Percentiles rank a stretch among this genome's conserved stretches.
phyloP scores from a whole-genome alignment of 2,888 invertebrate species.

The Drosophila lutescens region DNA sequence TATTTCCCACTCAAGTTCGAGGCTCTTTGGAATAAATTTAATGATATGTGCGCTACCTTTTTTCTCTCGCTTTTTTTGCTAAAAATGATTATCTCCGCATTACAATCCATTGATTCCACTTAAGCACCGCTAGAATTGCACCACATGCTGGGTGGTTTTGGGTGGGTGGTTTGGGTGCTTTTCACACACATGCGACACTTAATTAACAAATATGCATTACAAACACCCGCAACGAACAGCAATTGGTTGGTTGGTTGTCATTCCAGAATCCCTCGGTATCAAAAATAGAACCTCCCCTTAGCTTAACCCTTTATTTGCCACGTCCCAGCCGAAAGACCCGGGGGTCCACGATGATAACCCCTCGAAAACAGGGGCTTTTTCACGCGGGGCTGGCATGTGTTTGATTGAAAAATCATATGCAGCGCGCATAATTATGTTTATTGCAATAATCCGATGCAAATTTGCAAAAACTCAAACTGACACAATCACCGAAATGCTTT shows the following conservation, averaged over 20 bases:
- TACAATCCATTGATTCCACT: constrained; percentile 81
- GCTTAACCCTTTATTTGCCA: constrained; percentile 42
- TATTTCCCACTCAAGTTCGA: constrained; percentile 21
- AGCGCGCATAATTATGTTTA: constrained; percentile 82
- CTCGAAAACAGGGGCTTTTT: neutral
- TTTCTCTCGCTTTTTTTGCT: constrained; percentile 32
- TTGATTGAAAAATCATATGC: constrained; percentile 84
- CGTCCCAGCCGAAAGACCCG: constrained; percentile 29
- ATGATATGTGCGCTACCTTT: constrained; percentile 17
- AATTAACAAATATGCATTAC: constrained; percentile 80
- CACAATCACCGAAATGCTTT: constrained; percentile 59
- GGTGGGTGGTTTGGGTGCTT: constrained; percentile 20
- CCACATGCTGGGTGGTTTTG: constrained; percentile 37
- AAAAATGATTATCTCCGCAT: constrained; percentile 78
- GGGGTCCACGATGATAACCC: constrained; percentile 10
- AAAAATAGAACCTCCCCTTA: neutral
- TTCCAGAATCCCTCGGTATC: constrained; percentile 22
- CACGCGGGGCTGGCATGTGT: constrained; percentile 69
- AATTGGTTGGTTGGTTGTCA: constrained; percentile 75
- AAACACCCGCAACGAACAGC: constrained; percentile 76
- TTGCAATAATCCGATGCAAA: constrained; percentile 82
- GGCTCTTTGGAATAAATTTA: constrained; percentile 16
- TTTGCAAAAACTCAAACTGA: constrained; percentile 74
- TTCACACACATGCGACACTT: constrained; percentile 57
- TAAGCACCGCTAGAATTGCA: constrained; percentile 76